These are phyloP conservation scores for Scarus forsteni DNA, from an alignment of 2,797 vertebrate genomes.

Conservation along the genomic window DNA sequence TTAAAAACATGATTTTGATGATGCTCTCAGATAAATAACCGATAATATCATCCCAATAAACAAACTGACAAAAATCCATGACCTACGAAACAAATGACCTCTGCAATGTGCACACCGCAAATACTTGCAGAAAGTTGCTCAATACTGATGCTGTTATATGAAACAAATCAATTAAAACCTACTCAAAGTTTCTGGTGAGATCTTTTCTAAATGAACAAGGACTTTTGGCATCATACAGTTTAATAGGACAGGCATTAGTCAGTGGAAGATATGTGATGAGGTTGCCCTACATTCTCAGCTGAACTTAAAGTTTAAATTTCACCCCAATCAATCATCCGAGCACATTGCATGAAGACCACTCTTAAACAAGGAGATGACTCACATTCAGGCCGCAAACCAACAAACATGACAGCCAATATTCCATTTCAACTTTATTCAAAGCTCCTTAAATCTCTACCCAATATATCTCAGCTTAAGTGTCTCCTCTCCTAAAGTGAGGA, in stretches of 20 bases:
- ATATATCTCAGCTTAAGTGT: slow-evolving; percentile 49
- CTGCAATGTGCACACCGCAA: background rate
- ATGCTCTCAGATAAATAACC: background rate
- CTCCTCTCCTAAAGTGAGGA: slow-evolving; percentile 5
- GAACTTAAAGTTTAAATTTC: slow-evolving; percentile 67
- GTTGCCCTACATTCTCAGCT: slow-evolving; percentile 32
- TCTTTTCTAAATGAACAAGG: background rate
- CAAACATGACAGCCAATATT: slow-evolving; percentile 45
- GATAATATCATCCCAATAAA: background rate
- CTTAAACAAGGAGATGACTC: slow-evolving; percentile 69
- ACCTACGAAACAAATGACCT: background rate
- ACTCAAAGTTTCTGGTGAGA: background rate
- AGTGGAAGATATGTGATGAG: slow-evolving; percentile 10
- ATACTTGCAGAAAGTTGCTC: background rate
- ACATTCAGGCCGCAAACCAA: slow-evolving; percentile 52
- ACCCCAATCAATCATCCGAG: slow-evolving; percentile 55
- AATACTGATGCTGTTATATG: background rate
- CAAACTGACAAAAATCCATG: background rate
- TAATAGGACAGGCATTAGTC: slow-evolving; percentile 13
- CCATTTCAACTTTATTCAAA: slow-evolving; percentile 53
- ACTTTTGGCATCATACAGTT: slow-evolving; percentile 3
- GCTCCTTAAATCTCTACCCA: slow-evolving; percentile 39
- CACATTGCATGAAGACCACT: slow-evolving; percentile 44
- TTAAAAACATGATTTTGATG: slow-evolving; percentile 2
- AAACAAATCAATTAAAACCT: background rate